These are phyloP conservation scores for Melanotaenia parkinsoni DNA, from an alignment of 2,797 vertebrate genomes.

Conservation along the genomic window DNA sequence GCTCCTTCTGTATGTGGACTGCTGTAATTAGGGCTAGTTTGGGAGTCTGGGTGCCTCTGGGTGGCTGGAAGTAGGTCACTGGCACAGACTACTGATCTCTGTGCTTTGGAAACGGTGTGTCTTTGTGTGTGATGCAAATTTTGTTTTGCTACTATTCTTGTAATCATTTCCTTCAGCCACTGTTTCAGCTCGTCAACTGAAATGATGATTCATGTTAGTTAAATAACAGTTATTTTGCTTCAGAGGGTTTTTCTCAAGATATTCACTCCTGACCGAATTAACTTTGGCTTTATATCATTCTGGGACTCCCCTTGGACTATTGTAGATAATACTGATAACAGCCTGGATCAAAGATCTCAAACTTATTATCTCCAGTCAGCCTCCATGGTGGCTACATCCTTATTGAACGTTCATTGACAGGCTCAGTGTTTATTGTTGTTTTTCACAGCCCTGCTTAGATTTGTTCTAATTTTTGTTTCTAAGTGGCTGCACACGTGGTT, in stretches of 20 bases:
- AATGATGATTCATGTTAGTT: conserved; percentile 2
- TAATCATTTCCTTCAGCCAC: conserved; percentile 20
- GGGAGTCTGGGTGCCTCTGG: conserved; percentile 74
- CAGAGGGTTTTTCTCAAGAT: not conserved
- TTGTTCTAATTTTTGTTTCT: conserved; percentile 74
- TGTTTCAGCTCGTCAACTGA: conserved; percentile 15
- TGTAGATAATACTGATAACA: conserved; percentile 47
- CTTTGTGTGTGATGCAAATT: conserved; percentile 46
- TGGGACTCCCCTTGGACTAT: conserved; percentile 10
- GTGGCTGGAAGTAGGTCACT: conserved; percentile 80
- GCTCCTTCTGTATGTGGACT: conserved; percentile 65
- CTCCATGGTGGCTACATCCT: conserved; percentile 39
- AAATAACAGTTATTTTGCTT: not conserved
- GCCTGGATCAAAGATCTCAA: conserved; percentile 41
- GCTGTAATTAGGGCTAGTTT: conserved; percentile 80
- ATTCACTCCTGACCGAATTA: not conserved
- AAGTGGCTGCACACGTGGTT: conserved; percentile 67
- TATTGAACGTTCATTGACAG: conserved; percentile 58
- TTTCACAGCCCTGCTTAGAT: conserved; percentile 62
- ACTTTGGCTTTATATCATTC: not conserved
- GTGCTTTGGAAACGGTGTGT: conserved; percentile 49
- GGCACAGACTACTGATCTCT: conserved; percentile 71
- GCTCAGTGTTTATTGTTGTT: conserved; percentile 49
- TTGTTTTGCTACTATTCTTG: conserved; percentile 23
- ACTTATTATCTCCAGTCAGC: conserved; percentile 52